Base-by-base conservation (phyloP, 2,797 vertebrate genomes). In the Microctenopoma stevenorrisi region DNA sequence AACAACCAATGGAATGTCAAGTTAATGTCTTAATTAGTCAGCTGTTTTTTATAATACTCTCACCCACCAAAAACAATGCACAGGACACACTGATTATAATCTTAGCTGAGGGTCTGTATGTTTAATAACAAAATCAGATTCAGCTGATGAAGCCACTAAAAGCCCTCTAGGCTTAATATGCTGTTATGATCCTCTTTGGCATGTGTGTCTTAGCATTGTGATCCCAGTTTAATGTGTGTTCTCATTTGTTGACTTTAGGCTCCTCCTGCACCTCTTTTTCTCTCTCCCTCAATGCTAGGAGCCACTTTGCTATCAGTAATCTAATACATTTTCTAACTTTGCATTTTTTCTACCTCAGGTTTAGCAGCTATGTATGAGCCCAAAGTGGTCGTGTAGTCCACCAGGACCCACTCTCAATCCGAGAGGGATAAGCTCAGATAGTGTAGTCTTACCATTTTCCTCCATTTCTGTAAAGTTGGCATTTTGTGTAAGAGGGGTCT, bases 161-260 rank as follows among this genome's bases (percentile, higher is more conserved):
- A 79, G 50, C 67, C 78, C 72, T 55, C 68, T 64, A 74, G 83
- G 67, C 28, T 70, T 79, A 78, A 82, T 86, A 83, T 87, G 72
- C 78, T 82, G 48, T 48, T 42, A 33, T 73, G 81, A 78, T 78
- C 72, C 70, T 78, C 43, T 16, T 50, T 72, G 76, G 59, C 69
- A 66, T 74, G 64, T 81, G 74, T 79, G 73, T 76, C 78, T 82
- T 60, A 75, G 65, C 73, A 72, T 11, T 8, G 38, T 78, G 78
- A 86, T 77, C 68, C 79, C 50, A 54, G 78, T 83, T 84, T 81
- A 87, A 86, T 88, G 71, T 54, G 68, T 72, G 64, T 85, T 74
- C 68, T 76, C 18, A 63, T 83, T 73, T 78, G 72, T 79, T 87
- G 82, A 84, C 82, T 64, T 60, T n/a, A 52, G 35, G 42, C 18